Evolutionary conservation across 2,113 vertebrate species (phyloP).

Genomic region (Stercorarius parasiticus): DNA sequence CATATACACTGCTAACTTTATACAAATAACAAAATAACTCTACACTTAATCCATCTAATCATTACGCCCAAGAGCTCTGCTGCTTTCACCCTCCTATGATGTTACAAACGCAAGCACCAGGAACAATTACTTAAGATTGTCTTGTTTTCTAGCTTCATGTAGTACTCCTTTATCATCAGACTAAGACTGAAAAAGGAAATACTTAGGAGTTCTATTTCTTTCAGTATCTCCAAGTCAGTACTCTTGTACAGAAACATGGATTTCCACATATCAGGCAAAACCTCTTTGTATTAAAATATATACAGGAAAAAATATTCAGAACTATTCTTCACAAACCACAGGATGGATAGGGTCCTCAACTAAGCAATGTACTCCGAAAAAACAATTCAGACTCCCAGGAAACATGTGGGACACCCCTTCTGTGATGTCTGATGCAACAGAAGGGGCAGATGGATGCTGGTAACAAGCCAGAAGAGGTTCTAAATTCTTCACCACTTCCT

Average conservation of each 20-base stretch:
- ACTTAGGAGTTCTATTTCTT: background rate
- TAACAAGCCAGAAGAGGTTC: background rate
- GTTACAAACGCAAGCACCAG: background rate
- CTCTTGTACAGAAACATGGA: background rate
- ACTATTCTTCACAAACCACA: background rate
- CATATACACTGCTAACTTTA: fast-evolving
- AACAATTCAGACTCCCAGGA: background rate
- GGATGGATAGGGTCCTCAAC: background rate
- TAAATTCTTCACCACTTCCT: background rate
- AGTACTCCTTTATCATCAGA: background rate
- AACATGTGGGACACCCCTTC: background rate
- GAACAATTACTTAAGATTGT: background rate
- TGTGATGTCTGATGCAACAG: background rate
- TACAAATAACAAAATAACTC: background rate
- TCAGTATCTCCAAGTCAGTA: background rate
- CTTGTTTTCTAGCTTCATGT: background rate
- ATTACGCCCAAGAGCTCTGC: background rate
- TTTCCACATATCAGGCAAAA: background rate
- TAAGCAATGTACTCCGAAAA: background rate
- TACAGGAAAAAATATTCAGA: background rate
- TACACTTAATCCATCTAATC: background rate
- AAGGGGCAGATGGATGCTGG: background rate
- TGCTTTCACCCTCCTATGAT: background rate
- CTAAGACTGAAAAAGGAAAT: background rate
- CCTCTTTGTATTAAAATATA: background rate